These are phyloP conservation scores for Exocentrus adspersus DNA, from an alignment of 2,888 invertebrate genomes.

Conservation along the genomic window DNA sequence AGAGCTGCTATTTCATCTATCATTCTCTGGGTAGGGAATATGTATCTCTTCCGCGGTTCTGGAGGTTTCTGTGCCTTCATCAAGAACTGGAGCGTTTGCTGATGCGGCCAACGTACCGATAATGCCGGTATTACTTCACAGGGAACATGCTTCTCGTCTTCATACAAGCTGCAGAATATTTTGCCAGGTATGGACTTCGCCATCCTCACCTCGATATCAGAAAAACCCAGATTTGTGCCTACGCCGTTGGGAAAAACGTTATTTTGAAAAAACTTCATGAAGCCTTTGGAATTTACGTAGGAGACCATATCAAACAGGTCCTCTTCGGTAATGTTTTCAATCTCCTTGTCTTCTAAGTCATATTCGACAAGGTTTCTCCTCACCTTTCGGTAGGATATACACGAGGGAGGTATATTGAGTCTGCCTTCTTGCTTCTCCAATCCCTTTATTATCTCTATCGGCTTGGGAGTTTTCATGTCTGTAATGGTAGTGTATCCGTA, in stretches of 20 bases:
- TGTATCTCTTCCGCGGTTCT: conserved; percentile 65
- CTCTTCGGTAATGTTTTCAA: conserved; percentile 44
- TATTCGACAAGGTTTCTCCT: conserved; percentile 58
- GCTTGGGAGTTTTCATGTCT: conserved; percentile 41
- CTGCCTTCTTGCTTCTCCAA: conserved; percentile 55
- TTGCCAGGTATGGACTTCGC: conserved; percentile 74
- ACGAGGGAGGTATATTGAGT: conserved; percentile 65
- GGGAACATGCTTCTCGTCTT: conserved; percentile 61
- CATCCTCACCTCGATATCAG: conserved; percentile 65
- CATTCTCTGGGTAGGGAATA: conserved; percentile 78
- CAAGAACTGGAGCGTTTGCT: conserved; percentile 75
- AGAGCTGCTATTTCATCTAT: conserved; percentile 72
- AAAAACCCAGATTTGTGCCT: conserved; percentile 69
- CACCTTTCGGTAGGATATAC: conserved; percentile 65
- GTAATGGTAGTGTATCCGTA: conserved; percentile 31
- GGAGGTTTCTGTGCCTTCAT: conserved; percentile 69
- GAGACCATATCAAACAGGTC: conserved; percentile 55
- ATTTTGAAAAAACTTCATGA: conserved; percentile 74
- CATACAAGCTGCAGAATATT: conserved; percentile 67
- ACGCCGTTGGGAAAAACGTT: conserved; percentile 71
- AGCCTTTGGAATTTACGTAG: conserved; percentile 73
- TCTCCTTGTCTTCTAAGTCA: conserved; percentile 41
- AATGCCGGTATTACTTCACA: conserved; percentile 80
- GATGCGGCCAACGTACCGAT: conserved; percentile 76
- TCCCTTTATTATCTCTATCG: conserved; percentile 40